Percentiles rank a stretch among this genome's conserved stretches.
Conservation (phyloP, 2,888 invertebrate genomes). For the Aphelenchoides bicaudatus region DNA sequence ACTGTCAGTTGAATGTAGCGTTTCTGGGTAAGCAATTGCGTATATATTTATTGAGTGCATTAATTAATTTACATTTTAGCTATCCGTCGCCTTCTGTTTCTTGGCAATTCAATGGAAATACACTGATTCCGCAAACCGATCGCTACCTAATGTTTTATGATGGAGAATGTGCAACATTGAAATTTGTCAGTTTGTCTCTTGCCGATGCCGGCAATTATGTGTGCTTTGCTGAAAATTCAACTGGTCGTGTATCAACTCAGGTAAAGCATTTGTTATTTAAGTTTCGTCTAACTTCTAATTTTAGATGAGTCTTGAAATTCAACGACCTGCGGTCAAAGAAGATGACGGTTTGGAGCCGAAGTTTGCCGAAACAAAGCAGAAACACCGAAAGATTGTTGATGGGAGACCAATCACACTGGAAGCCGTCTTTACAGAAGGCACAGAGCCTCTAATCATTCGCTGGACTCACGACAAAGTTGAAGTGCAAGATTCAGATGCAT, state of each 20-base stretch:
- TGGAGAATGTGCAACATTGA: slow-evolving; percentile 58
- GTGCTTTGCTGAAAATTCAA: slow-evolving; percentile 32
- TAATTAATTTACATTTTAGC: no score
- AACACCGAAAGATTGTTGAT: slow-evolving; percentile 34
- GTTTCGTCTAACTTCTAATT: slow-evolving; percentile 13
- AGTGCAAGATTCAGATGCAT: slow-evolving; percentile 46
- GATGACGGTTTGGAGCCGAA: slow-evolving; percentile 45
- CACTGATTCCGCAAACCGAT: slow-evolving; percentile 47
- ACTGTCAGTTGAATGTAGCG: slow-evolving; percentile 55
- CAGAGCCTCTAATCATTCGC: slow-evolving; percentile 53
- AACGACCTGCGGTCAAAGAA: slow-evolving; percentile 33
- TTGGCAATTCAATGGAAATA: slow-evolving; percentile 51
- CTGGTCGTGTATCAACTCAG: slow-evolving; percentile 33
- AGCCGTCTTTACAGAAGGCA: slow-evolving; percentile 39
- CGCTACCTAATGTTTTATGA: slow-evolving; percentile 52
- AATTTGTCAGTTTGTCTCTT: slow-evolving; percentile 33
- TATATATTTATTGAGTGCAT: no score
- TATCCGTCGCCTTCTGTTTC: slow-evolving; percentile 52
- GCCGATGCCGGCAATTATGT: slow-evolving; percentile 36
- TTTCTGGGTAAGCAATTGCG: no score
- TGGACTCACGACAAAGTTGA: slow-evolving; percentile 55
- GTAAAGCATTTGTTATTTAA: slow-evolving; percentile 8
- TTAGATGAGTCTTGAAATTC: slow-evolving; percentile 47
- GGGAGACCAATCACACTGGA: slow-evolving; percentile 42
- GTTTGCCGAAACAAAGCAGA: slow-evolving; percentile 27